phyloP scores from a whole-genome alignment of 2,888 invertebrate genomes.

The Leptura quadrifasciata region DNA sequence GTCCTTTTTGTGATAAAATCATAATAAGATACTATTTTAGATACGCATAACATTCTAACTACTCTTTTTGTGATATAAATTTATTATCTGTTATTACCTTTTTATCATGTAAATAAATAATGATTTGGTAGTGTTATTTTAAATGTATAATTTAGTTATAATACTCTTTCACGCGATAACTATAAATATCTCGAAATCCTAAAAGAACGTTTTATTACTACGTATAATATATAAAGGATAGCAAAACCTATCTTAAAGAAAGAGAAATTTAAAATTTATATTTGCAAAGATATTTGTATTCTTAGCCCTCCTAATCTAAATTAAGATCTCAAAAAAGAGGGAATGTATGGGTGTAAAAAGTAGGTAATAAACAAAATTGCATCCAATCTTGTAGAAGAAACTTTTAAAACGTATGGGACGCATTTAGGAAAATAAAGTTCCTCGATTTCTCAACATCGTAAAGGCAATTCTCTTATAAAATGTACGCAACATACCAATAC shows the following conservation, averaged over 20 bases:
- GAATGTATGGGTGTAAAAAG: slow-evolving; percentile 25
- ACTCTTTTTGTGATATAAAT: too few species aligned
- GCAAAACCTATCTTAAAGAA: slow-evolving; percentile 14
- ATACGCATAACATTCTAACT: too few species aligned
- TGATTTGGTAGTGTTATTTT: not conserved
- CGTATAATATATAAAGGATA: slow-evolving; percentile 3
- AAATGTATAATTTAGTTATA: not conserved
- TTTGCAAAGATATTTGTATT: slow-evolving; percentile 36
- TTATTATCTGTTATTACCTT: too few species aligned
- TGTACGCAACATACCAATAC: not conserved
- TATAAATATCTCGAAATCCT: not conserved
- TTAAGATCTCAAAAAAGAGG: slow-evolving; percentile 34
- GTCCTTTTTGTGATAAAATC: too few species aligned
- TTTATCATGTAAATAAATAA: not conserved
- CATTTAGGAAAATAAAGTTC: slow-evolving; percentile 18
- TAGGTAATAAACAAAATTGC: slow-evolving; percentile 39
- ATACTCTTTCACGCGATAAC: not conserved
- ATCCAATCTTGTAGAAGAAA: slow-evolving; percentile 24
- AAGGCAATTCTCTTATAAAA: not conserved
- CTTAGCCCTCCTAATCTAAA: slow-evolving; percentile 39
- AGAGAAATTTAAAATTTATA: slow-evolving; percentile 34
- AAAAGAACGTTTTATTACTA: not conserved
- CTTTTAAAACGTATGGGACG: slow-evolving; percentile 14
- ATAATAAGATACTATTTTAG: too few species aligned
- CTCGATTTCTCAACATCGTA: slow-evolving; percentile 18